A percentile compares a stretch with the other conserved stretches of the same genome.
Evolutionary conservation across 2,888 invertebrate species (phyloP).

Genomic region (Formica aserva): DNA sequence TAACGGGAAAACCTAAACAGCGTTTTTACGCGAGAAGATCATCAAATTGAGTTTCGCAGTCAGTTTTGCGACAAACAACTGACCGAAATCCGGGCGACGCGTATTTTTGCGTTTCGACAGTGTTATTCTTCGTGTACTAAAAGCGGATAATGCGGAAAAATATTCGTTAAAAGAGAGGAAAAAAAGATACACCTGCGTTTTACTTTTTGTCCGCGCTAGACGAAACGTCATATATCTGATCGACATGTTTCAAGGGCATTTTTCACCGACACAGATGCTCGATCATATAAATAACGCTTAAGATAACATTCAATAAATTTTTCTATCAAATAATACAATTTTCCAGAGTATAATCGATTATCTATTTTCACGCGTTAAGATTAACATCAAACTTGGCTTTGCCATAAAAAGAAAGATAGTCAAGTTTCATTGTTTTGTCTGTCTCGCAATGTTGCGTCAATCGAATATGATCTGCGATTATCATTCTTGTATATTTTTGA

Average conservation of each 20-base stretch:
- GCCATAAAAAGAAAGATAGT: not conserved
- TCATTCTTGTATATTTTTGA: not conserved
- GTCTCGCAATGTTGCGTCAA: not conserved
- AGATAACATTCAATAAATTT: not conserved
- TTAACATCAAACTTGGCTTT: not conserved
- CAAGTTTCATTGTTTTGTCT: not conserved
- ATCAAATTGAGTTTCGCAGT: slow-evolving; percentile 31
- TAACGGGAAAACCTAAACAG: slow-evolving; percentile 44
- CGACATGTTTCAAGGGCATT: not conserved
- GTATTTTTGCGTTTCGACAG: slow-evolving; percentile 11
- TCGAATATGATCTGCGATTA: not conserved
- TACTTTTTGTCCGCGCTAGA: not conserved
- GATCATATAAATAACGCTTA: not conserved
- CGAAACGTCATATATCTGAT: not conserved
- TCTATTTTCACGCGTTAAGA: not conserved
- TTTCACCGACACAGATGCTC: not conserved
- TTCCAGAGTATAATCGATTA: not conserved
- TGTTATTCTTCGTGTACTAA: not conserved
- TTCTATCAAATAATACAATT: slow-evolving; percentile 5
- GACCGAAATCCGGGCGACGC: not conserved
- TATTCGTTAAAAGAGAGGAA: not conserved
- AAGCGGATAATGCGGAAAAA: slow-evolving; percentile 10
- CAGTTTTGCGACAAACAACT: not conserved
- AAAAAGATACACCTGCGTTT: not conserved
- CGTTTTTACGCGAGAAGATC: slow-evolving; percentile 32